Conservation (phyloP, 2,888 invertebrate species). For the Leptopterna dolabrata region DNA sequence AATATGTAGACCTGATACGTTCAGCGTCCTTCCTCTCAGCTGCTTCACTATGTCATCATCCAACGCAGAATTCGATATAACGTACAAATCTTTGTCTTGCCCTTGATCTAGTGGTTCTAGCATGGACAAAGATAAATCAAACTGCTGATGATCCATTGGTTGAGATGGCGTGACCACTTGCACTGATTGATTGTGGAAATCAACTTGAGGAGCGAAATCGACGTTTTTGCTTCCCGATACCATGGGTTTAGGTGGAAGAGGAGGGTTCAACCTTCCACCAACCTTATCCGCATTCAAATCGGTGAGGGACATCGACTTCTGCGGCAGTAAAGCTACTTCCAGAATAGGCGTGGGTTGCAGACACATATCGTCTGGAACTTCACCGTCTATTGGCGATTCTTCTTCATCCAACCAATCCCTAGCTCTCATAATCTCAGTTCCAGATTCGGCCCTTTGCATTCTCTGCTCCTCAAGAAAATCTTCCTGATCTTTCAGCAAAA, state of each 20-base stretch:
- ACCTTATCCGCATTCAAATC: constrained; percentile 32
- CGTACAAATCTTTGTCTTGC: constrained; percentile 68
- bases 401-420: constrained; percentile 58
- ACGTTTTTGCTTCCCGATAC: constrained; percentile 52
- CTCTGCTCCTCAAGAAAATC: constrained; percentile 67
- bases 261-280: constrained; percentile 45
- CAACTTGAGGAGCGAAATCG: constrained; percentile 53
- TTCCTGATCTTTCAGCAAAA: constrained; percentile 79
- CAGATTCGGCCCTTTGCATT: constrained; percentile 53
- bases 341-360: constrained; percentile 19
- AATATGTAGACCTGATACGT: constrained; percentile 57
- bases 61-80: constrained; percentile 65
- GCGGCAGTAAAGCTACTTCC: not conserved
- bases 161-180: constrained; percentile 85
- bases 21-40: constrained; percentile 60
- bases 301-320: constrained; percentile 49
- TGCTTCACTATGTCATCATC: constrained; percentile 62
- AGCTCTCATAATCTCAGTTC: constrained; percentile 6
- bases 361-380: constrained; percentile 41
- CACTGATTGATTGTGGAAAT: constrained; percentile 63
- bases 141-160: constrained; percentile 58
- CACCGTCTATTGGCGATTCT: constrained; percentile 52
- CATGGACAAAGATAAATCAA: constrained; percentile 58
- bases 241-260: constrained; percentile 58
- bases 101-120: constrained; percentile 55